Base-by-base conservation (phyloP, 2,888 invertebrate genomes). In the Leptinotarsa peninsularis region DNA sequence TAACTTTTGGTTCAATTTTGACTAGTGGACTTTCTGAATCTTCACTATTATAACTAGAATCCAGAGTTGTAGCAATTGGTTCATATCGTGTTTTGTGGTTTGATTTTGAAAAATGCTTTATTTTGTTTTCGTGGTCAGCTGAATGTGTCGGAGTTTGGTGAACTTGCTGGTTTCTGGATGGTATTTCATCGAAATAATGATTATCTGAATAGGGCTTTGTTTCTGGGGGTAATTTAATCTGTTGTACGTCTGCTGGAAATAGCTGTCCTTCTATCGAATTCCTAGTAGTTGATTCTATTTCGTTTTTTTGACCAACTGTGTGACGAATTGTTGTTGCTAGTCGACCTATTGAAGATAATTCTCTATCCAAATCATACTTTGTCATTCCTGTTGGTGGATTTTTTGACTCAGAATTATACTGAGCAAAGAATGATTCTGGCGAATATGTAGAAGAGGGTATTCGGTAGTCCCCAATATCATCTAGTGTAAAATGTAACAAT, bases 401-500 rank as follows among this genome's bases (percentile, higher is more conserved):
- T 7, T 33, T 63, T 5, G 33, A 63, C 3, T 63, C n/a, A 7
- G 33, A 70, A 23, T 58, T 18, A 49, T 49, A 58, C 54, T 58
- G 43, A 49, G 50, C 49, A n/a, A 58, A 43, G 23, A 63, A 66
- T 43, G 66, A 56, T 23, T 72, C 58, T 33, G 52, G 74, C 49
- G 66, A 70, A 60, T 66, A 74, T 33, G 54, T 70, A 13, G 72
- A 52, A 49, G 66, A 33, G 23, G 73, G 13, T 17, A 63, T 17
- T 52, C 66, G 17, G 17, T 71, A 74, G 23, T 76, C 52, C 10
- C 74, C 67, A 67, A 73, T 72, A 21, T 76, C 66, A 2, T 79
- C 75, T 14, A 71, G 33, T 54, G 49, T 54, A 56, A 73, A 79
- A 18, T 76, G 76, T 43, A 73, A n/a, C 4, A 73, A 14, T 15